These are phyloP conservation scores for Schmidtea mediterranea DNA, from an alignment of 1,140 invertebrate species.

Conservation along the genomic window DNA sequence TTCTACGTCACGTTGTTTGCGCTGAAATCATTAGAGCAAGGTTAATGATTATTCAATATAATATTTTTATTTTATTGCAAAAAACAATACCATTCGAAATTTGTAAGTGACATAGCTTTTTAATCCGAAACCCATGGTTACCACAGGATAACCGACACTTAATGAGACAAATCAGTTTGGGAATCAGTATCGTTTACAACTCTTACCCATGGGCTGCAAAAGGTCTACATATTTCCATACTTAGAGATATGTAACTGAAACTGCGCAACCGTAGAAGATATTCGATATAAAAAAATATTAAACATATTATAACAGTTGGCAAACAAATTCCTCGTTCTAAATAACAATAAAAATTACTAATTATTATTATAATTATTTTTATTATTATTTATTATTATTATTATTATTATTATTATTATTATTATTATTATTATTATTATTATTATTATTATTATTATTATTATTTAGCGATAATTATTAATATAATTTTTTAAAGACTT, in stretches of 20 bases:
- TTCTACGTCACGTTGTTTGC: slow-evolving; percentile 65
- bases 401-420: no score
- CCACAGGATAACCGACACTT: slow-evolving; percentile 82
- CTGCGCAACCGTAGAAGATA: slow-evolving; percentile 58
- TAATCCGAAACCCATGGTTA: slow-evolving; percentile 78
- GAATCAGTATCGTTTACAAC: background rate
- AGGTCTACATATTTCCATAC: slow-evolving; percentile 73
- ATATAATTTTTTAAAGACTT: no score
- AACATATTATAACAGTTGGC: slow-evolving; percentile 71
- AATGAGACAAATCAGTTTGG: slow-evolving; percentile 17
- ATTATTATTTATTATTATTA: no score
- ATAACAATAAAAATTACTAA: no score
- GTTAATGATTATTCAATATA: background rate
- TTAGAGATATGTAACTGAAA: slow-evolving; percentile 55
- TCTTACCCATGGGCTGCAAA: slow-evolving; percentile 85
- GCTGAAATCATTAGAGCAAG: slow-evolving; percentile 28
- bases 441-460: no score
- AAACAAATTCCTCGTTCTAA: slow-evolving; percentile 67
- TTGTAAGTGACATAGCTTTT: slow-evolving; percentile 74
- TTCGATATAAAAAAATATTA: slow-evolving; percentile 79
- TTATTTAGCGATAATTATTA: no score
- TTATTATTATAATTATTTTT: no score
- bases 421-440: no score
- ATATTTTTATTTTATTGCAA: background rate
- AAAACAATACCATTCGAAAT: slow-evolving; percentile 41